phyloP scores from a whole-genome alignment of 2,888 invertebrate genomes.

The Tetanocera ferruginea region DNA sequence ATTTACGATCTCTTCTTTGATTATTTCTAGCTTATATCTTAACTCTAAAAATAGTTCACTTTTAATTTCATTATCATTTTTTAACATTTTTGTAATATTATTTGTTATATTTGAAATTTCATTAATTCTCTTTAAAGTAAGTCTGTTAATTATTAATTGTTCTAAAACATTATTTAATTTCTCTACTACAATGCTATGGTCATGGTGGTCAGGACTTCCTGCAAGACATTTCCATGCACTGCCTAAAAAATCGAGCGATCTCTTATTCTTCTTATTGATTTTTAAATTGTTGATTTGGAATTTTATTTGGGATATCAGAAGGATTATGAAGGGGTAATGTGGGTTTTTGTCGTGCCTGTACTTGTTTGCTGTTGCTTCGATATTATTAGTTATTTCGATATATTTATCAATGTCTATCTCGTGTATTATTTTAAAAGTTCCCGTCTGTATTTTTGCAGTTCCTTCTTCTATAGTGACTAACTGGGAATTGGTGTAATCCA shows the following conservation, averaged over 20 bases:
- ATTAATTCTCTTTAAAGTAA: conserved; percentile 13
- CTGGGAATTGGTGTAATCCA: not conserved
- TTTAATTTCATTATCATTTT: not conserved
- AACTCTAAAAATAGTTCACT: not conserved
- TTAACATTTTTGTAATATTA: not conserved
- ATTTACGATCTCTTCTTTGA: too few species aligned
- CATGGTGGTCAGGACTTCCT: too few species aligned
- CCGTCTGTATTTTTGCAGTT: conserved; percentile 25
- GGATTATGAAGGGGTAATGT: too few species aligned
- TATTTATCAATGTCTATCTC: conserved; percentile 38
- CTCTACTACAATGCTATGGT: too few species aligned
- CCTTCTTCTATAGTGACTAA: not conserved
- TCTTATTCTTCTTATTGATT: too few species aligned
- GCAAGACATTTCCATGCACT: too few species aligned
- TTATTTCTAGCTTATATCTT: not conserved
- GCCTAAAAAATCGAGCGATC: too few species aligned
- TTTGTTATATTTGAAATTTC: not conserved
- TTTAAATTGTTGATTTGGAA: too few species aligned
- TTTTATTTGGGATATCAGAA: too few species aligned
- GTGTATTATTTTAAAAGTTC: conserved; percentile 41
- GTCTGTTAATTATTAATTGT: not conserved
- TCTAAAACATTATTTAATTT: too few species aligned
- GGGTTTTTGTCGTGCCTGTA: too few species aligned
- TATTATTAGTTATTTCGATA: not conserved
- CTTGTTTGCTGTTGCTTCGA: too few species aligned